Conservation (phyloP, 2,888 invertebrate genomes). For the Colletes collaris region DNA sequence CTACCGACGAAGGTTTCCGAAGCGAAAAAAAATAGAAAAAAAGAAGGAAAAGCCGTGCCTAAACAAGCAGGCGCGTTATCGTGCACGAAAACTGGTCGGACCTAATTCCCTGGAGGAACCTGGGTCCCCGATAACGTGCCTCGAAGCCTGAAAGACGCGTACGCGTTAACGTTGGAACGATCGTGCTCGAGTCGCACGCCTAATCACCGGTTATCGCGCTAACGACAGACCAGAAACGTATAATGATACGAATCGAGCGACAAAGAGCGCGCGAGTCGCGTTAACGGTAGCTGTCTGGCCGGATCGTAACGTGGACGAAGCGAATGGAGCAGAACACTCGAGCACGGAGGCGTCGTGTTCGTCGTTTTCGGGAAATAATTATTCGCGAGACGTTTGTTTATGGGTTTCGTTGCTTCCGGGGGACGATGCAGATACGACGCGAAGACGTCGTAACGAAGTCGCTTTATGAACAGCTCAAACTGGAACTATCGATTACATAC, state of each 20-base stretch:
- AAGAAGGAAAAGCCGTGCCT: not conserved
- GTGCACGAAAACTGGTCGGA: not conserved
- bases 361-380: too few species aligned
- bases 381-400: too few species aligned
- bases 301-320: not conserved
- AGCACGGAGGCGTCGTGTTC: not conserved
- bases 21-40: not conserved
- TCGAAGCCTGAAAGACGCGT: conserved; percentile 5
- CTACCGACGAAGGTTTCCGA: not conserved
- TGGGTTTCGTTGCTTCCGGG: too few species aligned
- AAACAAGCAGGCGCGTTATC: conserved; percentile 34
- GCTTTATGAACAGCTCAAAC: too few species aligned
- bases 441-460: too few species aligned
- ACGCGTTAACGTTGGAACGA: conserved; percentile 39
- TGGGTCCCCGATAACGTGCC: conserved; percentile 1
- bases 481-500: too few species aligned
- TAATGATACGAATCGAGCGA: conserved; percentile 63
- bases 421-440: too few species aligned
- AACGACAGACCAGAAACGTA: conserved; percentile 53
- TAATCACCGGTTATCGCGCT: conserved; percentile 62
- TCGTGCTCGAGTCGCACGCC: conserved; percentile 43
- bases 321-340: not conserved
- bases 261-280: conserved; percentile 38
- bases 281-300: conserved; percentile 9
- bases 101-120: conserved; percentile 27